These are phyloP conservation scores for Morpho achilles DNA, from an alignment of 2,888 invertebrate species.

Conservation along the genomic window DNA sequence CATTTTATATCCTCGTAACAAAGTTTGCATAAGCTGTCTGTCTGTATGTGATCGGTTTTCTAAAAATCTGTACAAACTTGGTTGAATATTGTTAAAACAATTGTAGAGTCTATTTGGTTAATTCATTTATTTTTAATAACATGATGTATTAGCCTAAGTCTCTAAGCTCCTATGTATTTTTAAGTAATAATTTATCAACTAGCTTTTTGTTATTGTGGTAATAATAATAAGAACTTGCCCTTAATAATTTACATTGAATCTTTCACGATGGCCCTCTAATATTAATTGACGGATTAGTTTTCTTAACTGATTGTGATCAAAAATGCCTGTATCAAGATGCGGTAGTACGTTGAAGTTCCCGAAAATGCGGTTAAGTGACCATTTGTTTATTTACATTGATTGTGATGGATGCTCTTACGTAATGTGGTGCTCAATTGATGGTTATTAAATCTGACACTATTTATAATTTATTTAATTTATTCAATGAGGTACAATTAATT, in stretches of 20 bases:
- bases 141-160: no score
- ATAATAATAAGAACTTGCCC: slow-evolving; percentile 10
- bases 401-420: slow-evolving; percentile 9
- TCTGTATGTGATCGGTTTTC: no score
- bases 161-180: no score
- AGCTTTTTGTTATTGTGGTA: no score
- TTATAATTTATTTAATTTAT: slow-evolving; percentile 6
- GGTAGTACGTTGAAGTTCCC: slow-evolving; percentile 18
- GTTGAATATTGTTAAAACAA: no score
- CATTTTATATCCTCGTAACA: background rate
- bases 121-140: no score
- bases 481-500: background rate
- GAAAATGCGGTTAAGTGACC: slow-evolving; percentile 9
- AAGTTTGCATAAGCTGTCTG: background rate
- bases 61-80: no score
- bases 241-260: slow-evolving; percentile 24
- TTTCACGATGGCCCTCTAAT: slow-evolving; percentile 38
- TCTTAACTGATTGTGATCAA: slow-evolving; percentile 44
- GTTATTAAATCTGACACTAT: slow-evolving; percentile 3
- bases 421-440: slow-evolving; percentile 6
- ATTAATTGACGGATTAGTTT: slow-evolving; percentile 55
- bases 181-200: no score
- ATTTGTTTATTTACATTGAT: slow-evolving; percentile 11
- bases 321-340: slow-evolving; percentile 24
- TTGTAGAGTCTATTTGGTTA: no score